Evolutionary conservation across 2,113 vertebrate genomes (phyloP), one percentile per base, ranked within the genome.

Genomic region (Cichladusa arquata): DNA sequence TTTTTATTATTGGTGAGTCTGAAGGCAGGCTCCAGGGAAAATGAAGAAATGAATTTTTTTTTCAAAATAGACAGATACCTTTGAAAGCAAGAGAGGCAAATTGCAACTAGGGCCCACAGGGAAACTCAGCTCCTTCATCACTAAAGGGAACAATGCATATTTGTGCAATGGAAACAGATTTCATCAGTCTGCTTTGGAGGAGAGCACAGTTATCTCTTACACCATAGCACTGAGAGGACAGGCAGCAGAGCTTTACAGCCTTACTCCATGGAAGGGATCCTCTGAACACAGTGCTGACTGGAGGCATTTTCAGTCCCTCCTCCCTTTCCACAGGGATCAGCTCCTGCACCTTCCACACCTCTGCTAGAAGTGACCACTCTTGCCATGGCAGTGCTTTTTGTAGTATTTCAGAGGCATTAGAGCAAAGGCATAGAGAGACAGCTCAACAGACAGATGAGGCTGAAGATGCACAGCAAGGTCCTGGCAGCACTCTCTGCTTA

Each of bases 1-100:
- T 69, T 57, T 25, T 14, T 61, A 29, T 61, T 86, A 19, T 29
- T 65, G 19, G 28, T 64, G 77, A 87, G 29, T 90, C 26, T 87
- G 36, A 93, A 87, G 28, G 36, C 28, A 89, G 24, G 36, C 23
- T 72, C 45, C 62, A 90, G 85, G 50, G 44, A 88, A 71, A 92
- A 81, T 0, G 3, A 91, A 78, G 34, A 84, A 90, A 90, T 36
- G 17, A 81, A 70, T 4, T 1, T 34, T 42, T 87, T 82, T 91
- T 85, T 47, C 58, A 77, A 83, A 82, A 62, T 11, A 84, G 47
- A 65, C 15, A 73, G n/a, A 82, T 15, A 91, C 22, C 56, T 80
- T 29, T 88, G 45, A 87, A 88, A 93, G 50, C 20, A 86, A 71
- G 17, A 77, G 34, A 90, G 33, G 85, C 34, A 91, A 95, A 80